Percentiles rank a stretch among this genome's conserved stretches.
Evolutionary conservation across 1,140 invertebrate species (phyloP).

Genomic region (Philotrypesis tridentata): DNA sequence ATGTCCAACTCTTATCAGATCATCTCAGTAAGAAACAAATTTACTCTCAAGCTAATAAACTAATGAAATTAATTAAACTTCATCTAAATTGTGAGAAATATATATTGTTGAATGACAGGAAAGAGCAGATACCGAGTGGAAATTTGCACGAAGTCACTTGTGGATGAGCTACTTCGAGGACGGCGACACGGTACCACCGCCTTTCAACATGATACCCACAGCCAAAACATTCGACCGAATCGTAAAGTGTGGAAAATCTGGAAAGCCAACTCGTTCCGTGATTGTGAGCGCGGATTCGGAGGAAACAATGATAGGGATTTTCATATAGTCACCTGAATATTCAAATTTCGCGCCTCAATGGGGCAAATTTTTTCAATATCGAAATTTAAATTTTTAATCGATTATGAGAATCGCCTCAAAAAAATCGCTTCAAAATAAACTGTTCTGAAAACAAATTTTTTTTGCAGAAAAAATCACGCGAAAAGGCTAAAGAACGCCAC

Average conservation of each 20-base stretch:
- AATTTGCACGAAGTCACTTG: slow-evolving; percentile 90
- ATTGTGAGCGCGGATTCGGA: too few species aligned
- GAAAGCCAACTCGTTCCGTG: slow-evolving; percentile 76
- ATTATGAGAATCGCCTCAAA: too few species aligned
- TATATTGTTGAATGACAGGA: slow-evolving; percentile 78
- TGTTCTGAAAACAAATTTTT: background rate
- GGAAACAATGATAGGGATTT: too few species aligned
- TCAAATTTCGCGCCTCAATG: too few species aligned
- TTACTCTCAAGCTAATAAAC: too few species aligned
- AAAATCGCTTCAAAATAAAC: too few species aligned
- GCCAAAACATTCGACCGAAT: slow-evolving; percentile 79
- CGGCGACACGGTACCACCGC: slow-evolving; percentile 87
- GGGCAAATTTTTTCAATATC: too few species aligned
- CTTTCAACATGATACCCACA: slow-evolving; percentile 91
- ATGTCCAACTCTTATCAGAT: slow-evolving; percentile 97
- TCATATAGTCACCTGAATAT: too few species aligned
- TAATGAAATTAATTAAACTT: too few species aligned
- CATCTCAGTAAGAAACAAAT: slow-evolving; percentile 88
- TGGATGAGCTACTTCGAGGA: slow-evolving; percentile 96
- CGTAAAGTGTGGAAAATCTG: slow-evolving; percentile 69
- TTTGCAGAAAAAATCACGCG: slow-evolving; percentile 80
- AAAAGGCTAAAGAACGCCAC: slow-evolving; percentile 80
- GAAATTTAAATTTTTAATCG: too few species aligned
- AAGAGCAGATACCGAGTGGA: slow-evolving; percentile 92
- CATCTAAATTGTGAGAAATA: too few species aligned